These are phyloP conservation scores for Chionomys nivalis DNA, from an alignment of 2,113 vertebrate species.

Conservation along the genomic window DNA sequence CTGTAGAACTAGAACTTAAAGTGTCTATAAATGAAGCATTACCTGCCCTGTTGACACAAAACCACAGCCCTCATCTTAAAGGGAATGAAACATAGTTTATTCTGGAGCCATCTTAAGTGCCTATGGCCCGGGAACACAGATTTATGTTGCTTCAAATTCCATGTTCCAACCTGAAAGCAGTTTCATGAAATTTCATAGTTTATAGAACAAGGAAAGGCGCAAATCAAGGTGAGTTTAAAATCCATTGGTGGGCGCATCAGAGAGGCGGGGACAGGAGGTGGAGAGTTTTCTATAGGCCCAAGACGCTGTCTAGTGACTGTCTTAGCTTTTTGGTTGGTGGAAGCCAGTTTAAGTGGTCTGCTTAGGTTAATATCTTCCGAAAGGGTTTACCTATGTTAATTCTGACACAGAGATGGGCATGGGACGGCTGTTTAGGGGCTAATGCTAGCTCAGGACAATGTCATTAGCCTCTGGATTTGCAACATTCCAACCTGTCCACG, in stretches of 20 bases:
- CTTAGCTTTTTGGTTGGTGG: background rate
- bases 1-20: slow-evolving; percentile 14
- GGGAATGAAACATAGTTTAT: background rate
- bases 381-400: background rate
- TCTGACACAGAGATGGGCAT: background rate
- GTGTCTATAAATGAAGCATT: background rate
- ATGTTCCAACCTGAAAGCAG: background rate
- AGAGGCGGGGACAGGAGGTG: too few species aligned
- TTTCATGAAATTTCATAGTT: background rate
- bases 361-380: background rate
- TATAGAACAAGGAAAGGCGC: background rate
- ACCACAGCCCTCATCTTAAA: background rate
- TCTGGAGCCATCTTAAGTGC: background rate
- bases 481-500: background rate
- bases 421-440: background rate
- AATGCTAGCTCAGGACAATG: background rate
- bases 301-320: background rate
- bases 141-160: background rate
- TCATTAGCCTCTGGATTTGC: background rate
- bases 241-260: background rate
- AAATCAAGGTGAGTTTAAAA: background rate
- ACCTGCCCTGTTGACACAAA: background rate
- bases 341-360: background rate
- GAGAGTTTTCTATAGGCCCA: background rate
- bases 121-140: background rate